Conservation (phyloP, 37 sponge, comb jelly and placozoan genomes). For the Chondrilla cf. caribensis region DNA sequence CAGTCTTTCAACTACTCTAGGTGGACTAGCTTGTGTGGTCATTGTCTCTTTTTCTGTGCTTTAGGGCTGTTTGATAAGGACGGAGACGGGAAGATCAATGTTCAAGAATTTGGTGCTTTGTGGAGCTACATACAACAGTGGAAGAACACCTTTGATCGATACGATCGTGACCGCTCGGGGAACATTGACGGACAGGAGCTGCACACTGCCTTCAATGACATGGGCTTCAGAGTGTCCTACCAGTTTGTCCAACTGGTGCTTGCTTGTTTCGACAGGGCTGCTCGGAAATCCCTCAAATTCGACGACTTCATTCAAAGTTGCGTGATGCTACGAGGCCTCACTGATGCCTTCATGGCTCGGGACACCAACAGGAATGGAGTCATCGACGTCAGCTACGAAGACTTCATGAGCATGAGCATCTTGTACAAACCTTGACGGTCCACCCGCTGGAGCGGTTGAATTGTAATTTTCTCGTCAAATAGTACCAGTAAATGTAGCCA, state of each 20-base stretch:
- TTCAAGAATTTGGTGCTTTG: conserved; percentile 63
- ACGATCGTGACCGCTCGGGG: conserved; percentile 76
- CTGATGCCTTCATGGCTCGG: conserved; percentile 69
- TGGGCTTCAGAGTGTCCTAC: conserved; percentile 67
- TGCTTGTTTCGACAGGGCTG: conserved; percentile 48
- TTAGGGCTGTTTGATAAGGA: conserved; percentile 74
- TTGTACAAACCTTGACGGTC: conserved; percentile 63
- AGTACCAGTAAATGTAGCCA: no score
- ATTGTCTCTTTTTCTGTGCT: background rate
- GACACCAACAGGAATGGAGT: conserved; percentile 66
- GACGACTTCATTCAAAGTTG: conserved; percentile 89
- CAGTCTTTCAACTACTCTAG: background rate
- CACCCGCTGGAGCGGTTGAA: no score
- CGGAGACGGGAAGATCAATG: conserved; percentile 71
- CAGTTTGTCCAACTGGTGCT: conserved; percentile 69
- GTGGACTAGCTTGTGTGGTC: background rate
- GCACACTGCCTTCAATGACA: conserved; percentile 74
- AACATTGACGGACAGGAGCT: conserved; percentile 74
- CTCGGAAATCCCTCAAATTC: conserved; percentile 47
- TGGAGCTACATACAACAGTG: conserved; percentile 84
- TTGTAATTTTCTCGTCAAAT: no score
- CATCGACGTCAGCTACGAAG: conserved; percentile 78
- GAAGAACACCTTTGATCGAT: conserved; percentile 73
- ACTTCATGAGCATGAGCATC: conserved; percentile 88
- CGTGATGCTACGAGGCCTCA: conserved; percentile 71